phyloP scores from a whole-genome alignment of 2,797 vertebrate species.

The Enteromius treurensis region DNA sequence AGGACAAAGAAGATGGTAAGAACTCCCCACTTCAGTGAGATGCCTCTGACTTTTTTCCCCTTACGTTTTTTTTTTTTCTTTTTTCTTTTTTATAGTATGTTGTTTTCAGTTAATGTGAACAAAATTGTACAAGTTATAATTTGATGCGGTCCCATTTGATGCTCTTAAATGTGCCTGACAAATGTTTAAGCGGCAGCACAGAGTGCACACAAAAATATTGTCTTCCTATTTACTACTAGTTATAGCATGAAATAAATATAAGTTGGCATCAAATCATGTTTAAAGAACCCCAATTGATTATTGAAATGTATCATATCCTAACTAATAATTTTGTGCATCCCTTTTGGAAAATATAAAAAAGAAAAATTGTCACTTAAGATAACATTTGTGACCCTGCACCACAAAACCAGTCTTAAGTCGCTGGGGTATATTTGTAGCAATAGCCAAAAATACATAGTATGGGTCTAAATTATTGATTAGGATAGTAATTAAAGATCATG shows the following conservation, averaged over 20 bases:
- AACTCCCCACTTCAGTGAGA: neutral
- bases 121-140: neutral
- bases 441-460: no score
- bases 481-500: no score
- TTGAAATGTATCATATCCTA: neutral
- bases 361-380: neutral
- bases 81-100: neutral
- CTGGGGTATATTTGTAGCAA: no score
- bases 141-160: no score
- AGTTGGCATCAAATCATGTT: neutral
- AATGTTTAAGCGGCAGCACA: neutral
- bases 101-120: neutral
- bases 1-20: slow-evolving; percentile 88
- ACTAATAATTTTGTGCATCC: neutral
- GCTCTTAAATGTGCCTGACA: neutral
- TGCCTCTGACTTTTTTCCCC: neutral
- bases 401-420: no score
- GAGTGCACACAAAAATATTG: neutral
- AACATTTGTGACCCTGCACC: no score
- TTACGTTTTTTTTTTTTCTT: neutral
- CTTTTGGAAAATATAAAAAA: neutral
- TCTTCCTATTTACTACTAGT: neutral
- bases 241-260: neutral
- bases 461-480: no score
- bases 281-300: neutral